Base-by-base conservation (phyloP, 2,888 invertebrate species). In the Creontiades dilutus region DNA sequence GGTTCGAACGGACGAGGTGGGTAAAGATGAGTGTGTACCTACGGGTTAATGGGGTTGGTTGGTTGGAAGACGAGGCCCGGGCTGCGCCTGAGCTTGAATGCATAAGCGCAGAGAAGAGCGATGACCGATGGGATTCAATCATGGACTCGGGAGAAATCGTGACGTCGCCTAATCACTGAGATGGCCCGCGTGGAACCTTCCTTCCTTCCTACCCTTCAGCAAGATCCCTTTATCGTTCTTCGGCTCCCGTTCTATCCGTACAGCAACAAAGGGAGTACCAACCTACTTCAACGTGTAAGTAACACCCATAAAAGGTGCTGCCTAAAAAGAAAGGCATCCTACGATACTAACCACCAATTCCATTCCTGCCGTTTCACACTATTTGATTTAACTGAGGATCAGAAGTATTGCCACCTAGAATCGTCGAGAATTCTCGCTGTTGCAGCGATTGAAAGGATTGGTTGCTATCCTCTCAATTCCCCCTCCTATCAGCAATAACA, bases 21-120 rank as follows among this genome's bases (percentile, higher is more conserved):
- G 14, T 16, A 52, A 12, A 52, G 52, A 37, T 68, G 68, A 23
- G 27, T 68, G 23, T 68, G 68, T 13, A 12, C 68, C 23, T 23
- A 19, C 68, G 23, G 68, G 68, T 68, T 68, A 27, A 27, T 68
- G 23, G 68, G 27, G 68, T 27, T 68, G 57, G 57, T 57, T 37
- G 37, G 37, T 37, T 37, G 57, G 57, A 16, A n/a, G 57, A 57
- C 57, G 57, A 5, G 57, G 57, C 37, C 7, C 7, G n/a, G 37
- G 37, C 57, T 27, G 68, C 68, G 12, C 68, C 68, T 23, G 68
- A 68, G 23, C 23, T 68, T 23, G 23, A 68, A 68, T 68, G 68
- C 68, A 68, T 68, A 68, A 68, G 68, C 68, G 68, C 68, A 68
- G 68, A 23, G 27, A 68, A 68, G 68, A 68, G 68, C 68, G 68